phyloP scores from a whole-genome alignment of 2,797 vertebrate species.

The Dendrocincla tyrannina region DNA sequence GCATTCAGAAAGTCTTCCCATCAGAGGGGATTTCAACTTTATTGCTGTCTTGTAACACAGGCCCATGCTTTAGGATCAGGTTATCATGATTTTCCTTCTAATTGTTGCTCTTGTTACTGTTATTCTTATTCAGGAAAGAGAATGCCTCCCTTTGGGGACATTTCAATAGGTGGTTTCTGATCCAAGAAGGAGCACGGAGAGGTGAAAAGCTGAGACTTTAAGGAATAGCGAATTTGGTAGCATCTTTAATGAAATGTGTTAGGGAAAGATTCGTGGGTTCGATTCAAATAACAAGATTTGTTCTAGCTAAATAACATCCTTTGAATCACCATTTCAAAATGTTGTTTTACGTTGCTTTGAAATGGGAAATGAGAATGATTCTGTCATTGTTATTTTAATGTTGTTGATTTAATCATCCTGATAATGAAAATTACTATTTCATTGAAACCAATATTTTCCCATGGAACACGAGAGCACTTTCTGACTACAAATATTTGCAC shows the following conservation, averaged over 20 bases:
- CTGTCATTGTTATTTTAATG: slow-evolving; percentile 4
- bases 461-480: neutral
- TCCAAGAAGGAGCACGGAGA: neutral
- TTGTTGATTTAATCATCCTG: slow-evolving; percentile 20
- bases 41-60: neutral
- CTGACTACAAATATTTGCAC: neutral
- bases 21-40: neutral
- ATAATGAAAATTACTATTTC: slow-evolving; percentile 26
- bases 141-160: neutral
- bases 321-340: slow-evolving; percentile 42
- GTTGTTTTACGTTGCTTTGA: slow-evolving; percentile 19
- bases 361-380: slow-evolving; percentile 5
- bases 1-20: neutral
- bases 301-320: neutral
- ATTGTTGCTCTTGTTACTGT: neutral
- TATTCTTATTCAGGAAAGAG: neutral
- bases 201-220: neutral
- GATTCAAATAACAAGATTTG: neutral
- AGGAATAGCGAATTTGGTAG: neutral
- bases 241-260: neutral
- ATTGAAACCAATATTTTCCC: neutral
- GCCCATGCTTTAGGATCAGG: fast-evolving
- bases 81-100: neutral
- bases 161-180: neutral
- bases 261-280: neutral